phyloP scores from a whole-genome alignment of 2,797 vertebrate species.

The Toxotes lorentzi region DNA sequence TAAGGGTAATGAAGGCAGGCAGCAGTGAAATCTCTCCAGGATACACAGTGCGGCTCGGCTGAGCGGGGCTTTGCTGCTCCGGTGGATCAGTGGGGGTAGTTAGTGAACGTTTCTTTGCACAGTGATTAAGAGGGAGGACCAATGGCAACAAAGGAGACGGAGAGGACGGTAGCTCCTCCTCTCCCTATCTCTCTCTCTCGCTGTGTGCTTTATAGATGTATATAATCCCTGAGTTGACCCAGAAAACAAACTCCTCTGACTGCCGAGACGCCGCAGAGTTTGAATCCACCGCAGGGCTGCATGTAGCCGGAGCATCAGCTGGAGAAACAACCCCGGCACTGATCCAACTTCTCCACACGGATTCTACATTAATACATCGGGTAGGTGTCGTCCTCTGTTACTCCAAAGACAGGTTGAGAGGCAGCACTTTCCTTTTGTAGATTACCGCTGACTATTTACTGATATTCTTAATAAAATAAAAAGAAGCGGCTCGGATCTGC shows the following conservation, averaged over 20 bases:
- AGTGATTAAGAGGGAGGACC: conserved; percentile 83
- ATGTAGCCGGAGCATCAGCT: conserved; percentile 74
- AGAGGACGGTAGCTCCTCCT: conserved; percentile 80
- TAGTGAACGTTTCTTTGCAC: conserved; percentile 78
- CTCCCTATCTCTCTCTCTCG: conserved; percentile 38
- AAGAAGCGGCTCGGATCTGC: not conserved
- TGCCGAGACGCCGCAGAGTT: conserved; percentile 61
- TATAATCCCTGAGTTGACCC: conserved; percentile 87
- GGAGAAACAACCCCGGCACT: conserved; percentile 54
- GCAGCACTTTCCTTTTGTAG: conserved; percentile 35
- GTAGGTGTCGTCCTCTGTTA: conserved; percentile 56
- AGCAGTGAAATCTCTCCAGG: conserved; percentile 23
- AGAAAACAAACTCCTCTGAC: conserved; percentile 85
- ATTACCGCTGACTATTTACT: not conserved
- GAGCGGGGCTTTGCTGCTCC: conserved; percentile 48
- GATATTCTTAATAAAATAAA: not conserved
- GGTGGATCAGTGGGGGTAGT: conserved; percentile 57
- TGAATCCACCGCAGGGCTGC: conserved; percentile 72
- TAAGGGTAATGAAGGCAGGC: conserved; percentile 35
- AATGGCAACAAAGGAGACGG: conserved; percentile 85
- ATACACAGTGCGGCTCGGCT: conserved; percentile 25
- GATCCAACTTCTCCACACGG: conserved; percentile 62
- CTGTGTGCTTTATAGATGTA: conserved; percentile 75
- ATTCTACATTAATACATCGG: conserved; percentile 48
- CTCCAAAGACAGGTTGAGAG: conserved; percentile 25